Percentiles rank a stretch among this genome's conserved stretches.
Evolutionary conservation across 2,888 invertebrate species (phyloP).

Genomic region (Hoplodrina ambigua): DNA sequence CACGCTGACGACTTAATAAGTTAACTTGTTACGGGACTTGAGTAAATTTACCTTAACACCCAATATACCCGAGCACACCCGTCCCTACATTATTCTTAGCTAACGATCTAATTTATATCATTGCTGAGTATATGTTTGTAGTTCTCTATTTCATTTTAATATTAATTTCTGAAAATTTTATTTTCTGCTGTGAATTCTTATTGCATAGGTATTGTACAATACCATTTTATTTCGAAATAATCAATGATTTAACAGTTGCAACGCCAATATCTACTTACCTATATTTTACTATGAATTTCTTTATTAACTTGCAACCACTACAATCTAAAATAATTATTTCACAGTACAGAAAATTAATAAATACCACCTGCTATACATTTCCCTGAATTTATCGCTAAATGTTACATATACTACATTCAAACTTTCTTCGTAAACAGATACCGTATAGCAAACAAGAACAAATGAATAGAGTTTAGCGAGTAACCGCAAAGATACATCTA

Average conservation of each 20-base stretch:
- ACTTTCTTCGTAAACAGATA: conserved; percentile 72
- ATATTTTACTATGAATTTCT: not conserved
- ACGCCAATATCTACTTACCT: not conserved
- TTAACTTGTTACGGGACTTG: conserved; percentile 86
- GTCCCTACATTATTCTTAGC: conserved; percentile 86
- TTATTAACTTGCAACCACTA: not conserved
- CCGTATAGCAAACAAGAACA: conserved; percentile 77
- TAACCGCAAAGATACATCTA: conserved; percentile 77
- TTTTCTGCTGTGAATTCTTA: not conserved
- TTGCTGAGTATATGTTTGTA: conserved; percentile 72
- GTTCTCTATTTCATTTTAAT: conserved; percentile 21
- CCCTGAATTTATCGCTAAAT: conserved; percentile 21
- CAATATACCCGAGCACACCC: conserved; percentile 80
- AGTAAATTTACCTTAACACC: conserved; percentile 89
- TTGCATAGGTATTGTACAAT: too few species aligned
- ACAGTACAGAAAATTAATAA: not conserved
- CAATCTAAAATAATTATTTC: not conserved
- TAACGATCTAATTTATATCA: conserved; percentile 86
- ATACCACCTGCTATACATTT: not conserved
- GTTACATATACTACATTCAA: conserved; percentile 57
- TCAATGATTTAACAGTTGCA: not conserved
- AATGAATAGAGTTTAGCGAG: conserved; percentile 79
- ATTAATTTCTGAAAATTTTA: not conserved
- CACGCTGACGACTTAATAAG: conserved; percentile 87
- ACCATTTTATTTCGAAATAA: not conserved